Base-by-base conservation (phyloP, 2,888 invertebrate genomes). In the Drosophila greeni region DNA sequence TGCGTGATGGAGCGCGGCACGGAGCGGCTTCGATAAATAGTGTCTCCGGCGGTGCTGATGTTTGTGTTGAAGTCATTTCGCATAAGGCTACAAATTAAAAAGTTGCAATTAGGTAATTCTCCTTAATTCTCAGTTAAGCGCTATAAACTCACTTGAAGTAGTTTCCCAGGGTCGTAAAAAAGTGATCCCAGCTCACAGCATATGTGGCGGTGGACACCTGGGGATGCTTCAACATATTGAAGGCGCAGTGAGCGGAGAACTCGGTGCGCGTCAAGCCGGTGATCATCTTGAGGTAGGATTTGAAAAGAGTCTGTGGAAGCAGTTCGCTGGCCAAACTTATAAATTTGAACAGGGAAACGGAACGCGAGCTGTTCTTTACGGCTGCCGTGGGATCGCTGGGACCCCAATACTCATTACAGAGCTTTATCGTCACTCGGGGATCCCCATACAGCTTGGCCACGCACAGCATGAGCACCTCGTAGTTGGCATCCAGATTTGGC, bases 261-360 rank as follows among this genome's bases (percentile, higher is more conserved):
- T 91, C 89, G 61, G 94, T 92, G 73, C 93, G 94, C 2, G 95
- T 93, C 52, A 98, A 90, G 16, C 95, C 94, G 1, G 94, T 92
- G 74, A 98, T 90, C 93, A 98, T 96, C 75, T 93, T 93, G 70
- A 97, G 90, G 89, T 97, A 97, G 0, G 95, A 94, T 3, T 95
- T 94, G 87, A 97, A 95, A 54, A 98, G 89, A 20, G 94, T 92
- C 7, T 95, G 92, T 9, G 95, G 95, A 68, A 97, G 90, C 85
- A 95, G 91, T 88, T 96, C 96, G 45, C 97, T 96, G 42, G 97
- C 95, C 70, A 95, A 90, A 0, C 96, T 92, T 34, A 98, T 93
- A 89, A 98, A 97, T 90, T 97, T 98, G 90, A 94, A 95, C 37
- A 98, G 90, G 0, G 95, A 93, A 7, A 95, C 94, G 55, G 95